Evolutionary conservation across 2,888 invertebrate genomes (phyloP).

Genomic region (Caenorhabditis becei): DNA sequence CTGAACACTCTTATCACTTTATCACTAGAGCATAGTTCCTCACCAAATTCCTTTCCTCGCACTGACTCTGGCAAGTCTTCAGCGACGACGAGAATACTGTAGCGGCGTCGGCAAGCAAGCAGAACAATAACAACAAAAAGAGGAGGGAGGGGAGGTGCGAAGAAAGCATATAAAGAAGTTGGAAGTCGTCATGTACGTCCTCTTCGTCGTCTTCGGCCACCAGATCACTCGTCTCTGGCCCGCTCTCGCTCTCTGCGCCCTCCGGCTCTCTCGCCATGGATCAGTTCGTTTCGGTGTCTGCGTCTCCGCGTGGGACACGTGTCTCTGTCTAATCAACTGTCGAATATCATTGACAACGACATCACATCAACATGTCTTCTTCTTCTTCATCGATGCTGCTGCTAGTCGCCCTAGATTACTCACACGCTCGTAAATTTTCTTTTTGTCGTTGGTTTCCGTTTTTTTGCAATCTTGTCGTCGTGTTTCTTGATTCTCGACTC

Average conservation of each 20-base stretch:
- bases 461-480: neutral
- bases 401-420: constrained; percentile 52
- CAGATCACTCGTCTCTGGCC: constrained; percentile 4
- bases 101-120: constrained; percentile 33
- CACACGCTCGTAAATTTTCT: constrained; percentile 57
- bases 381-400: constrained; percentile 9
- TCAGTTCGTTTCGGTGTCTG: constrained; percentile 30
- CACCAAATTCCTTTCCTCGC: constrained; percentile 77
- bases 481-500: too few relatives aligned
- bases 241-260: constrained; percentile 5
- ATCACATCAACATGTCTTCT: constrained; percentile 45
- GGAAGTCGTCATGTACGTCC: constrained; percentile 40
- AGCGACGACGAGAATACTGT: constrained; percentile 75
- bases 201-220: constrained; percentile 4
- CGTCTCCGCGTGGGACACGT: constrained; percentile 19
- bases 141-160: constrained; percentile 31
- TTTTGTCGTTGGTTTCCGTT: constrained; percentile 21
- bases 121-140: constrained; percentile 6
- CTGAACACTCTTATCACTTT: constrained; percentile 51
- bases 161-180: constrained; percentile 38
- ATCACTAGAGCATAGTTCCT: neutral
- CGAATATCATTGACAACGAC: constrained; percentile 59
- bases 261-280: constrained; percentile 24
- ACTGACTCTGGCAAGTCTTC: constrained; percentile 75
- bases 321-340: constrained; percentile 37